Evolutionary conservation across 2,797 vertebrate genomes (phyloP), one percentile per base, ranked within the genome.

Genomic region (Nannoperca australis): DNA sequence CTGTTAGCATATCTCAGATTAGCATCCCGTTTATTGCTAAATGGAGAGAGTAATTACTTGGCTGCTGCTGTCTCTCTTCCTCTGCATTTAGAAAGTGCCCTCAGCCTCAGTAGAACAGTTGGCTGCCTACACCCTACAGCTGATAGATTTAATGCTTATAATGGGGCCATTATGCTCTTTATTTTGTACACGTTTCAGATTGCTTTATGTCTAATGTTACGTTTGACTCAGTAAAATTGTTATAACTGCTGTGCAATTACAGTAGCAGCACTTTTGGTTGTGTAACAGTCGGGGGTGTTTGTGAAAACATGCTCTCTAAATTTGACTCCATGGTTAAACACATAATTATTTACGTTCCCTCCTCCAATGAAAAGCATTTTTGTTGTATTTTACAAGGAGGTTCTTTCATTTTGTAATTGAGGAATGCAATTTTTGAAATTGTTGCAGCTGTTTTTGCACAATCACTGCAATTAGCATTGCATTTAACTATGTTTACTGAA

Each of bases 11-110:
- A 67, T 62, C 79, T 85, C 83, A 82, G 77, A 89, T 90, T 90
- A 89, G 80, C 82, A 62, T 79, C 66, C 69, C 64, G 8, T 78
- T 91, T 84, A 68, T 61, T 74, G 71, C 74, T 89, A 88, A 92
- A 89, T 81, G 79, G 79, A 84, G 71, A 45, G 79, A 83, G 84
- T 85, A 85, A 85, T 86, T 61, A 44, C 74, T 81, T 81, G 72
- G 84, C 86, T 70, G 60, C 30, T 38, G 22, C 20, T 76, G 32
- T 68, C 32, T 51, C 68, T 62, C 38, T 45, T 73, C 24, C 24
- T 27, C 24, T 75, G 54, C 62, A 63, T 81, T 73, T 70, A 61
- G 15, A 78, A 77, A 80, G 63, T 61, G 24, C 42, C 42, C 40
- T 79, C 56, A 54, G 50, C 40, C 66, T 63, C 13, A 73, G 65